These are phyloP conservation scores for Microtus pennsylvanicus DNA, from an alignment of 2,113 vertebrate genomes.

Conservation along the genomic window DNA sequence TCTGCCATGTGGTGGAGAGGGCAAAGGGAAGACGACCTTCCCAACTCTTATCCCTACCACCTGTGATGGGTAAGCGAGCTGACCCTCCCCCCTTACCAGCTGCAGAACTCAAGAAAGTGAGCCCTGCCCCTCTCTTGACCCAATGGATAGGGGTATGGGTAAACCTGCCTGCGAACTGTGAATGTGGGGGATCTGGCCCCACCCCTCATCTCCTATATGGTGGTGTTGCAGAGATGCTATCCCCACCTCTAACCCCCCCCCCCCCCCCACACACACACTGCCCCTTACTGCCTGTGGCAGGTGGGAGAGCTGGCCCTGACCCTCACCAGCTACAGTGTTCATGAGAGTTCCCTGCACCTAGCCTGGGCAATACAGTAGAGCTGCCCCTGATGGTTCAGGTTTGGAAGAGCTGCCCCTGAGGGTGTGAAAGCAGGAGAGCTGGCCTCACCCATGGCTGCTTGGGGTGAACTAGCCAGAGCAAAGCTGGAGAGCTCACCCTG, in stretches of 20 bases:
- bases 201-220: background rate
- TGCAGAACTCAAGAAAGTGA: background rate
- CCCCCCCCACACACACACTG: too few relatives aligned
- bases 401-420: background rate
- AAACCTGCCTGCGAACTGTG: background rate
- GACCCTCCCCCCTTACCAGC: background rate
- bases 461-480: background rate
- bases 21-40: too few relatives aligned
- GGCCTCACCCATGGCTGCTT: background rate
- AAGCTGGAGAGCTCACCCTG: background rate
- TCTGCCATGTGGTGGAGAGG: too few relatives aligned
- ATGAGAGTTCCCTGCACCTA: background rate
- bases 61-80: too few relatives aligned
- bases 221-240: too few relatives aligned
- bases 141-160: background rate
- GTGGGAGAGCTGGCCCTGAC: background rate
- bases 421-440: background rate
- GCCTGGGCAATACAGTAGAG: background rate
- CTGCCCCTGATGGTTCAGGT: background rate
- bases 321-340: background rate
- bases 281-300: background rate
- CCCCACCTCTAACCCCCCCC: too few relatives aligned
- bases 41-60: too few relatives aligned
- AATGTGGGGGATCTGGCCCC: background rate
- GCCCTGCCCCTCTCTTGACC: background rate